Base-by-base conservation (phyloP, 2,888 invertebrate species). In the Ditula angustiorana region DNA sequence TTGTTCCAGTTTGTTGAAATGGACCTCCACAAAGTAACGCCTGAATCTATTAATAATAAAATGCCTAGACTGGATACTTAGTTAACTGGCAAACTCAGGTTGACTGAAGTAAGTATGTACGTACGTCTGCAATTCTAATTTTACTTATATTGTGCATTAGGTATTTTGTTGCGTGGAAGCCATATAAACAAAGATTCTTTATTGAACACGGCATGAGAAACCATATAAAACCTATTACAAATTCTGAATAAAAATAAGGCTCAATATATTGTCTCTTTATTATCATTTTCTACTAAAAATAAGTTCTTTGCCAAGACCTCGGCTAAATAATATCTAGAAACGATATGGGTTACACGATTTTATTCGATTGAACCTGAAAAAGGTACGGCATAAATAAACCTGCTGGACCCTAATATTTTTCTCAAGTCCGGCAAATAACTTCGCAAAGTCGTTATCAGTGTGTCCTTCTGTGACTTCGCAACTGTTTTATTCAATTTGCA, bases 401-500 rank as follows among this genome's bases (percentile, higher is more conserved):
- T 21, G 46, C 23, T 58, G 24, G 46, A 58, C 46, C 44, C 44
- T 23, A 58, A 58, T 58, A 58, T 41, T 46, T 56, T n/a, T 46
- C 46, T 58, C 46, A 46, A 44, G 41, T 41, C 55, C 55, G 53
- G n/a, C 50, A 21, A 56, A 56, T 41, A 56, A 56, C 55, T 56
- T 56, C 37, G 24, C 55, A 35, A 41, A 56, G 37, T 52, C 60
- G 16, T 61, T 53, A 61, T 52, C 60, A 28, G 50, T 30, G 30
- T 52, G 13, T 52, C 28, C 28, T 21, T 35, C 23, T 52, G 23
- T 24, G 16, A n/a, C 24, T 19, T 50, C 50, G 50, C 37, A 50
- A 37, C 44, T 52, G 41, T 61, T 60, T 60, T 33, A 61, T 61
- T 61, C 52, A 28, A 44, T 52, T 61, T 61, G 60, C 52, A 61